These are phyloP conservation scores for Lonchura striata DNA, from an alignment of 2,113 vertebrate genomes.

Conservation along the genomic window DNA sequence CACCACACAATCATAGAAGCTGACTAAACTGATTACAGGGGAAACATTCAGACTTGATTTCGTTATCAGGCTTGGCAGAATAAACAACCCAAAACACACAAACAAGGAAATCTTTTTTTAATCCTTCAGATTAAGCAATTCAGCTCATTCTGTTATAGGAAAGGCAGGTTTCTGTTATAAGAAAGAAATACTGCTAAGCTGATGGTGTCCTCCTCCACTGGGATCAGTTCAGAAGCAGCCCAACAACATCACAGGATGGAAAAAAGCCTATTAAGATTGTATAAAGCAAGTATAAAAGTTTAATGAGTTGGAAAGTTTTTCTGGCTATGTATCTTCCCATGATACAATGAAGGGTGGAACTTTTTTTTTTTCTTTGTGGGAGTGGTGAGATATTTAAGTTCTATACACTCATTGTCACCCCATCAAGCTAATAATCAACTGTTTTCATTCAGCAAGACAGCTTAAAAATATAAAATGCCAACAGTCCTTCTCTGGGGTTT, in stretches of 20 bases:
- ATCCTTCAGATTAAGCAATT: slow-evolving; percentile 3
- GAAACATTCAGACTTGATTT: slow-evolving; percentile 20
- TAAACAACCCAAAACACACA: slow-evolving; percentile 18
- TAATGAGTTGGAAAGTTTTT: slow-evolving; percentile 58
- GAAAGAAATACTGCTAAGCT: neutral
- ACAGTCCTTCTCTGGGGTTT: slow-evolving; percentile 42
- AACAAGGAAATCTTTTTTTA: slow-evolving; percentile 45
- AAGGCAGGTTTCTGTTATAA: neutral
- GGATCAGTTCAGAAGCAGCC: neutral
- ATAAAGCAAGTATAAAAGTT: slow-evolving; percentile 59
- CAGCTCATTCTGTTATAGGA: neutral
- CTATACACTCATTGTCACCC: slow-evolving; percentile 54
- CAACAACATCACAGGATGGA: slow-evolving; percentile 2
- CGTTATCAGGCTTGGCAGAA: neutral
- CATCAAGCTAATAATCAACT: slow-evolving; percentile 51
- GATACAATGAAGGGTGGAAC: slow-evolving; percentile 46
- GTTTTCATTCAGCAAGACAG: slow-evolving; percentile 54
- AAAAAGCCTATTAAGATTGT: slow-evolving; percentile 52
- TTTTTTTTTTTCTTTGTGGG: slow-evolving; percentile 18
- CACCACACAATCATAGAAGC: slow-evolving; percentile 17
- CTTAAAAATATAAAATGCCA: slow-evolving; percentile 56
- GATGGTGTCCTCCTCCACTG: neutral
- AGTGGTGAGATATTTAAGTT: slow-evolving; percentile 59
- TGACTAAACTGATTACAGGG: slow-evolving; percentile 37
- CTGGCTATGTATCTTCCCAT: slow-evolving; percentile 53